Conservation (phyloP, 1,140 invertebrate species). For the Drosophila leontia region DNA sequence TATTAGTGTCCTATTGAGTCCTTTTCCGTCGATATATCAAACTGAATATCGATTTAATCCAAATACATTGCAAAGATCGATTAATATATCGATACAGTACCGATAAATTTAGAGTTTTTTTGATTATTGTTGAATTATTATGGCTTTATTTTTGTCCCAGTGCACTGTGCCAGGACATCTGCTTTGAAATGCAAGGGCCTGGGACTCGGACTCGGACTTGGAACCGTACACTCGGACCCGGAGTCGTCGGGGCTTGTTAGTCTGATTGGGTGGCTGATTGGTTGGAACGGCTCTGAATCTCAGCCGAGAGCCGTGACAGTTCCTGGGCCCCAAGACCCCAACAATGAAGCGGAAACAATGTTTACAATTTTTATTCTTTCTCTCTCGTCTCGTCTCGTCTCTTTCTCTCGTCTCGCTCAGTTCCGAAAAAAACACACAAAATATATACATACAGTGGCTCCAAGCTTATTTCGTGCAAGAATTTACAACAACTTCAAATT, state of each 20-base stretch:
- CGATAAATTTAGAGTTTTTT: not conserved
- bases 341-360: conserved; percentile 83
- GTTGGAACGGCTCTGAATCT: conserved; percentile 62
- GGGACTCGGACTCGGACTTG: conserved; percentile 12
- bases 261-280: conserved; percentile 80
- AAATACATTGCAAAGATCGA: too few relatives aligned
- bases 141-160: not conserved
- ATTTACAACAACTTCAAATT: too few relatives aligned
- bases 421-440: conserved; percentile 45
- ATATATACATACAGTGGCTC: conserved; percentile 14
- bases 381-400: conserved; percentile 2
- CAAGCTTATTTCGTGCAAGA: too few relatives aligned
- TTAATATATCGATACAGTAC: not conserved
- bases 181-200: conserved; percentile 72
- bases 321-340: conserved; percentile 50
- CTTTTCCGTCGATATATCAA: not conserved
- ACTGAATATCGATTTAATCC: not conserved
- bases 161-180: conserved; percentile 52
- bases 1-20: not conserved
- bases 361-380: conserved; percentile 68
- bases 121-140: not conserved
- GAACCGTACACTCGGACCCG: not conserved
- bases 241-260: conserved; percentile 63
- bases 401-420: conserved; percentile 3
- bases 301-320: conserved; percentile 56